Evolutionary conservation across 2,888 invertebrate genomes (phyloP), one percentile per base, ranked within the genome.

Genomic region (Fabriciana adippe): DNA sequence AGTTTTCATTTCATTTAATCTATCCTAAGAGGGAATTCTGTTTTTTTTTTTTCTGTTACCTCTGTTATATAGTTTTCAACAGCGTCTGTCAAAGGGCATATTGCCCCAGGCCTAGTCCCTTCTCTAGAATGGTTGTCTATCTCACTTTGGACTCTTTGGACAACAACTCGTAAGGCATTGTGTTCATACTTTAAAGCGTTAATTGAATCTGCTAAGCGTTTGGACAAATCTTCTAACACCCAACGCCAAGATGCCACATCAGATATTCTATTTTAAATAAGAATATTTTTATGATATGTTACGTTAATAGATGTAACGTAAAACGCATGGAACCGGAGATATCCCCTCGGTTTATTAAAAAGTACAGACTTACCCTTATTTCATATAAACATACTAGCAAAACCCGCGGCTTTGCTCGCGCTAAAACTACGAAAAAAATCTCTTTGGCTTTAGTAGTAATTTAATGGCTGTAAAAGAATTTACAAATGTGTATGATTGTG

Each of bases 211-310:
- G 81, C 79, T 2, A 92, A 73, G 2, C 92, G 86, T 68, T 85
- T 86, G 0, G 79, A 77, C 2, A 92, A 76, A 67, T 92, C 92
- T 66, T 85, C 78, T 0, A 92, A 74, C 0, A 92, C 89, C 92
- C 92, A 92, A 5, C 82, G 84, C 92, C 92, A 92, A 8, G 90
- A 89, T 2, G 83, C 79, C 65, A 92, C 83, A 35, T 90, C 89
- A 66, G 91, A 81, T 71, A 92, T 87, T 79, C 92, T 91, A 13
- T 41, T 31, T 18, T 26, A n/a, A 31, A 8, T 15, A 21, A 35
- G 8, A 64, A 15, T 15, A 14, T 15, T 3, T 55, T 21, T 16
- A 31, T 55, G 8, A 21, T 45, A 21, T 5, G 18, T 13, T 18
- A 45, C 11, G 13, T 45, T 14, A 41, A 11, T 11, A 21, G 5